A percentile compares a stretch with the other conserved stretches of the same genome.
Evolutionary conservation across 30 jellyfish, hydroid and myxozoan genomes (phyloP).

Genomic region (Aurelia sp.): DNA sequence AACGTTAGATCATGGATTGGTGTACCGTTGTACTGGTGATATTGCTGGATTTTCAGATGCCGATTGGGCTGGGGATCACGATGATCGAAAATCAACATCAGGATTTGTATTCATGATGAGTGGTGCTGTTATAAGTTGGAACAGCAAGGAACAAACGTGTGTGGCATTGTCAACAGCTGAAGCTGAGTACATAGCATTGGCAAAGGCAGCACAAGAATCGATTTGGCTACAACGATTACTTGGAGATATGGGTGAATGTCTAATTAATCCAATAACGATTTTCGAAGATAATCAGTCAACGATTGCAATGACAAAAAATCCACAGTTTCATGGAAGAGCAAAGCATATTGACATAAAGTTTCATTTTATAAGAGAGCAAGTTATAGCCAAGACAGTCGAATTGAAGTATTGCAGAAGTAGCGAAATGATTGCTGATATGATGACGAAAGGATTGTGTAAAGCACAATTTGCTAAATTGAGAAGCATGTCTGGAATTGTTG

Average conservation of each 20-base stretch:
- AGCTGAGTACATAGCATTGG: constrained; percentile 67
- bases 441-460: constrained; percentile 40
- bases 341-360: constrained; percentile 49
- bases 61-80: constrained; percentile 80
- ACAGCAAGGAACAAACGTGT: constrained; percentile 47
- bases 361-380: constrained; percentile 53
- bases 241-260: background rate
- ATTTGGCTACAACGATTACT: constrained; percentile 57
- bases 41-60: constrained; percentile 63
- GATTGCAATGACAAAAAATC: constrained; percentile 44
- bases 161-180: constrained; percentile 72
- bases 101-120: constrained; percentile 42
- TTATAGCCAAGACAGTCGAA: background rate
- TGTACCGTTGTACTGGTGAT: background rate
- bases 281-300: constrained; percentile 57
- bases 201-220: constrained; percentile 58
- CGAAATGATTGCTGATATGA: constrained; percentile 56
- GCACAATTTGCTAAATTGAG: constrained; percentile 33
- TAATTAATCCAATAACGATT: background rate
- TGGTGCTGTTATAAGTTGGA: constrained; percentile 71
- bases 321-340: constrained; percentile 50
- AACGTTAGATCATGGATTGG: constrained; percentile 24
- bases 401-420: constrained; percentile 26
- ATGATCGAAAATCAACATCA: constrained; percentile 40
- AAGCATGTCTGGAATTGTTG: constrained; percentile 23